Evolutionary conservation across 1,140 invertebrate genomes (phyloP).

Genomic region (Panagrolaimus sp.): DNA sequence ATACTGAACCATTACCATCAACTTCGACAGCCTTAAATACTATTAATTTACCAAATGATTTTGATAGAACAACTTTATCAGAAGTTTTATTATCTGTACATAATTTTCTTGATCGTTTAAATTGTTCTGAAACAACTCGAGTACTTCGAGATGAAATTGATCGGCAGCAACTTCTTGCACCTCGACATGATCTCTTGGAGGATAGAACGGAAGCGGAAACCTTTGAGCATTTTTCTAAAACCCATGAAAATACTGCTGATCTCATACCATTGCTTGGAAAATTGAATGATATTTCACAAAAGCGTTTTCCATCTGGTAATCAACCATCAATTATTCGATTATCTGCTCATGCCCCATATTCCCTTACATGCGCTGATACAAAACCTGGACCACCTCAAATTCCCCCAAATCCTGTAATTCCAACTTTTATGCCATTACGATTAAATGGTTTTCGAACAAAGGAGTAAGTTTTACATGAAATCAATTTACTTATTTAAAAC

Average conservation of each 20-base stretch:
- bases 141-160: conserved; percentile 3
- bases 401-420: not conserved
- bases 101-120: not conserved
- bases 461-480: too few species aligned
- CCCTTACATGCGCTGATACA: too few species aligned
- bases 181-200: conserved; percentile 22
- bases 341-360: too few species aligned
- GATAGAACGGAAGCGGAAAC: not conserved
- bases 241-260: conserved; percentile 20
- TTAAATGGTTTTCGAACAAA: too few species aligned
- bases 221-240: not conserved
- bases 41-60: not conserved
- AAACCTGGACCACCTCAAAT: not conserved
- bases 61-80: conserved; percentile 21
- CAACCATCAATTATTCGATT: too few species aligned
- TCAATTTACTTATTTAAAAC: too few species aligned
- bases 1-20: too few species aligned
- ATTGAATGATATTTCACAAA: not conserved
- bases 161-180: not conserved
- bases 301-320: not conserved
- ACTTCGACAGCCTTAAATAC: too few species aligned
- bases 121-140: conserved; percentile 15
- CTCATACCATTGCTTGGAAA: not conserved
- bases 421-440: not conserved
- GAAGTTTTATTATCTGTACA: conserved; percentile 6